A percentile compares a stretch with the other conserved stretches of the same genome.
phyloP scores from a whole-genome alignment of 2,113 vertebrate genomes.

The Cyrtonyx montezumae region DNA sequence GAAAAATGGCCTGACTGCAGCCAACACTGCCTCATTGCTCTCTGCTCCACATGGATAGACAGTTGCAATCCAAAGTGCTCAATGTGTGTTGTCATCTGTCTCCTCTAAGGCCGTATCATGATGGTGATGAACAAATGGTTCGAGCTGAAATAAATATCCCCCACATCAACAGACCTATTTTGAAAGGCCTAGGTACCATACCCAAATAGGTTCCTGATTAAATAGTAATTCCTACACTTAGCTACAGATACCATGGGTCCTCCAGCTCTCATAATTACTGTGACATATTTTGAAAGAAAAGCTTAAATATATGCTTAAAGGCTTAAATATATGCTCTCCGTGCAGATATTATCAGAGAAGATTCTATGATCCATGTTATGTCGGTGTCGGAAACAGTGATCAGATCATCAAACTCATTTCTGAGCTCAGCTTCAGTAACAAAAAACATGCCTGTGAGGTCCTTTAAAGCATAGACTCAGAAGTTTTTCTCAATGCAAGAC shows the following conservation, averaged over 20 bases:
- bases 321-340: rapidly evolving
- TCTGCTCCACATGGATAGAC: neutral
- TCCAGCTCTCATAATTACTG: neutral
- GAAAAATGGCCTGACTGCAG: neutral
- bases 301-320: rapidly evolving
- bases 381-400: neutral
- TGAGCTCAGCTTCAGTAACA: neutral
- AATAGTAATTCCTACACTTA: neutral
- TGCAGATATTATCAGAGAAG: neutral
- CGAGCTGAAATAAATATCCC: neutral
- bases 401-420: neutral
- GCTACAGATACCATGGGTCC: neutral
- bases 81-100: rapidly evolving
- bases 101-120: neutral
- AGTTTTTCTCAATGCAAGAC: neutral
- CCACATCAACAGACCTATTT: neutral
- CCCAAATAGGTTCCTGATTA: neutral
- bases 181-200: neutral
- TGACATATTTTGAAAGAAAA: neutral
- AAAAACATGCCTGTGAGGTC: rapidly evolving
- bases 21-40: neutral
- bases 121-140: neutral
- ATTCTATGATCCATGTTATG: neutral
- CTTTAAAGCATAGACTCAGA: neutral
- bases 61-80: neutral